Evolutionary conservation across 2,888 invertebrate species (phyloP).

Genomic region (Dryococelus australis): DNA sequence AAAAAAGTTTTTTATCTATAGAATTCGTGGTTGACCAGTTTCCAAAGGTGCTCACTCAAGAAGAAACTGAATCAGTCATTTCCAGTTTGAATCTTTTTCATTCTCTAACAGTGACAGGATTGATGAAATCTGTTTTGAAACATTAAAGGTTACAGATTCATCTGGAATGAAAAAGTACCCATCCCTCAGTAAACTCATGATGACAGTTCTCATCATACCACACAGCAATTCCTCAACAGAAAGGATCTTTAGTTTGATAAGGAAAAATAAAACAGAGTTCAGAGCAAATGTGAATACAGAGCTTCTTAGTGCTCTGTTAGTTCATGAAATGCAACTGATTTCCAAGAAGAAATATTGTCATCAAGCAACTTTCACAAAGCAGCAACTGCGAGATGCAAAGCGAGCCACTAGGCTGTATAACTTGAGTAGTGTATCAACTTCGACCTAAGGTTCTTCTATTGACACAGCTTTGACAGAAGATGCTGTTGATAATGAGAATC

Average conservation of each 20-base stretch:
- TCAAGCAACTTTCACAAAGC: too few species aligned
- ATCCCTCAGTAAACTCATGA: too few species aligned
- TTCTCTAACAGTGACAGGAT: not conserved
- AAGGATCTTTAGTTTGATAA: not conserved
- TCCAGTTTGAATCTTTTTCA: not conserved
- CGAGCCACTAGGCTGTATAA: too few species aligned
- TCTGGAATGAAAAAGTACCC: not conserved
- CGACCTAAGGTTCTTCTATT: too few species aligned
- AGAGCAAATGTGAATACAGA: constrained; percentile 2
- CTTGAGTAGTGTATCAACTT: too few species aligned
- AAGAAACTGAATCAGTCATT: not conserved
- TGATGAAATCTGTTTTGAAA: not conserved
- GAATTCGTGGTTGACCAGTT: not conserved
- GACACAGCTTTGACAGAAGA: too few species aligned
- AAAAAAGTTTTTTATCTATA: not conserved
- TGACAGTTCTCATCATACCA: not conserved
- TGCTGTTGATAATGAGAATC: too few species aligned
- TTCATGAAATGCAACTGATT: too few species aligned
- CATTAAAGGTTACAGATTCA: not conserved
- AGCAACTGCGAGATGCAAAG: too few species aligned
- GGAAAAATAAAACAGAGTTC: not conserved
- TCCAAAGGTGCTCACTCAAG: too few species aligned
- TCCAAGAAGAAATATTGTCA: too few species aligned
- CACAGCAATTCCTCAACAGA: not conserved
- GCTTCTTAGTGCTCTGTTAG: too few species aligned